A percentile compares a stretch with the other conserved stretches of the same genome.
These are phyloP conservation scores for Spea bombifrons DNA, from an alignment of 2,113 vertebrate species.

Conservation along the genomic window DNA sequence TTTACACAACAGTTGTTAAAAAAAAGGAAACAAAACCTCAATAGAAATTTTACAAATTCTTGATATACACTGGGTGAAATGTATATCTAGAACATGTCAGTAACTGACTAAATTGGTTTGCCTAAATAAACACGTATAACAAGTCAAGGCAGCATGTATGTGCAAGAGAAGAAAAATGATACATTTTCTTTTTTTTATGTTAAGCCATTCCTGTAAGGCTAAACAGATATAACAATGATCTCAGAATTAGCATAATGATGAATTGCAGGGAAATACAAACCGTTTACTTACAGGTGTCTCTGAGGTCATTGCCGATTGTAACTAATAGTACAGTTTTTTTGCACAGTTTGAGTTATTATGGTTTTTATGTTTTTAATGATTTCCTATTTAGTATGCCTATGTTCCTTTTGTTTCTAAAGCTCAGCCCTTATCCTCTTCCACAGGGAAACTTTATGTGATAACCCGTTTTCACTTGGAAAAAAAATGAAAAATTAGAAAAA, in stretches of 20 bases:
- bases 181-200: slow-evolving; percentile 52
- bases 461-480: too few species aligned
- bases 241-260: slow-evolving; percentile 25
- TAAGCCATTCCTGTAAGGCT: slow-evolving; percentile 53
- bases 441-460: too few species aligned
- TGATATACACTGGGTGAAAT: slow-evolving; percentile 26
- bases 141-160: slow-evolving; percentile 48
- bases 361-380: too few species aligned
- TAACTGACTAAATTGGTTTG: slow-evolving; percentile 41
- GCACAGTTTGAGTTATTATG: too few species aligned
- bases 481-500: too few species aligned
- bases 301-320: slow-evolving; percentile 7
- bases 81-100: slow-evolving; percentile 41
- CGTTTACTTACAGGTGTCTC: slow-evolving; percentile 32
- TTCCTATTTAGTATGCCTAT: too few species aligned
- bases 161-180: slow-evolving; percentile 53
- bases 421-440: too few species aligned
- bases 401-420: too few species aligned
- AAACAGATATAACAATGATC: slow-evolving; percentile 49
- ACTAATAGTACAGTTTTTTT: slow-evolving; percentile 19
- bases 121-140: slow-evolving; percentile 60
- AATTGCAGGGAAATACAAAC: neutral
- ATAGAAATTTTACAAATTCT: slow-evolving; percentile 38
- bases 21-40: slow-evolving; percentile 28
- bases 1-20: slow-evolving; percentile 26